These are phyloP conservation scores for Melanophora roralis DNA, from an alignment of 2,888 invertebrate genomes.

Conservation along the genomic window DNA sequence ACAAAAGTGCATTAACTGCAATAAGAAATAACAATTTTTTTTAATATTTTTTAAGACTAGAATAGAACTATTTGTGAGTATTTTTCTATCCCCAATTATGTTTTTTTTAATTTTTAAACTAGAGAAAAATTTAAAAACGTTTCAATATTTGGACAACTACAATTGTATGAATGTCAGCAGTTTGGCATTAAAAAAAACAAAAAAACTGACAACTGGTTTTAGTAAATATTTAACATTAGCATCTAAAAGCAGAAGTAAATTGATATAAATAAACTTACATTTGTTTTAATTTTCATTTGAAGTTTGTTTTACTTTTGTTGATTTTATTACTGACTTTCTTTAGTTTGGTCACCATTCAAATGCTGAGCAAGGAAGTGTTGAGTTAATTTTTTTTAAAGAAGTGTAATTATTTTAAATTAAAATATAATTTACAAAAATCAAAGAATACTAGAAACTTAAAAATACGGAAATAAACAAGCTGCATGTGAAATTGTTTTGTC, in stretches of 20 bases:
- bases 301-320: conserved; percentile 7
- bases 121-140: conserved; percentile 14
- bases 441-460: too few relatives aligned
- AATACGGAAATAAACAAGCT: too few relatives aligned
- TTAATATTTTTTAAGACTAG: conserved; percentile 19
- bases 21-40: neutral
- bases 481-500: too few relatives aligned
- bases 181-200: neutral
- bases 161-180: neutral
- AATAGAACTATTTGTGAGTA: conserved; percentile 1
- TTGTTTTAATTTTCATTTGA: conserved; percentile 36
- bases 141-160: neutral
- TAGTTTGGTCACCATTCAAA: too few relatives aligned
- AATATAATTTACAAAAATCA: conserved; percentile 9
- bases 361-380: conserved; percentile 49
- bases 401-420: conserved; percentile 41
- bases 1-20: neutral
- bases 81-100: conserved; percentile 2
- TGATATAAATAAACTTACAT: conserved; percentile 44
- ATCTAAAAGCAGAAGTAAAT: neutral
- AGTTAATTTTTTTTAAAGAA: conserved; percentile 19
- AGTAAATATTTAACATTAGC: conserved; percentile 2
- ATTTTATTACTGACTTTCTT: too few relatives aligned
- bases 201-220: conserved; percentile 32
- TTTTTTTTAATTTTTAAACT: conserved; percentile 35